Evolutionary conservation across 2,797 vertebrate genomes (phyloP).

Genomic region (Pelodytes ibericus): DNA sequence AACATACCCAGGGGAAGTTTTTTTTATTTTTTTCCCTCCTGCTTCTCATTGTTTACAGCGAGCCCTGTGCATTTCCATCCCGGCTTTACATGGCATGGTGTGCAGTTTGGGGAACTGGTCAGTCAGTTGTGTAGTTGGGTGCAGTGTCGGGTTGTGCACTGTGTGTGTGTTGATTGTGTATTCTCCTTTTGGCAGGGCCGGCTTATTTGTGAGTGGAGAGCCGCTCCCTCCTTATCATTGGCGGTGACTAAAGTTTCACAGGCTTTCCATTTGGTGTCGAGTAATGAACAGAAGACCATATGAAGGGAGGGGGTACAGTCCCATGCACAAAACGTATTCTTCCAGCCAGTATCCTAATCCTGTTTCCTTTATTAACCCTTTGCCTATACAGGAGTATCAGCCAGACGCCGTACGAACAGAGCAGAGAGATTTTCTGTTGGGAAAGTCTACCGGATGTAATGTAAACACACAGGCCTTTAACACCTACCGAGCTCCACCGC

Average conservation of each 20-base stretch:
- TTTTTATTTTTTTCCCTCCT: too few relatives aligned
- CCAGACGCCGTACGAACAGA: conserved; percentile 63
- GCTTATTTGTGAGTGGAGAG: neutral
- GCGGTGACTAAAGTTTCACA: fast-evolving
- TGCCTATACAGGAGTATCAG: conserved; percentile 11
- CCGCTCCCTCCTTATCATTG: neutral
- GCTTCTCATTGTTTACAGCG: neutral
- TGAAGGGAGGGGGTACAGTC: conserved; percentile 66
- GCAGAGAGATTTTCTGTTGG: conserved; percentile 76
- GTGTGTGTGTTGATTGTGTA: neutral
- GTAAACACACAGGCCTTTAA: conserved; percentile 14
- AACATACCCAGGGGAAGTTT: too few relatives aligned
- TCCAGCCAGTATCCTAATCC: conserved; percentile 49
- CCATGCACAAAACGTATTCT: conserved; percentile 41
- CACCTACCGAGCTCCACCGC: neutral
- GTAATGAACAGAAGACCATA: conserved; percentile 80
- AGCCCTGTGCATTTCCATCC: neutral
- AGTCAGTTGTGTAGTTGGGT: neutral
- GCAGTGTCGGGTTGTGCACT: neutral
- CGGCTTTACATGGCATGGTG: neutral
- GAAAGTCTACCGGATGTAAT: conserved; percentile 68
- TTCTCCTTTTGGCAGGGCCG: conserved; percentile 20
- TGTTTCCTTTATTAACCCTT: conserved; percentile 43
- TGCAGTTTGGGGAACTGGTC: neutral
- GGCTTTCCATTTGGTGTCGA: conserved; percentile 17